phyloP scores from a whole-genome alignment of 2,113 vertebrate genomes.

The Dryoscopus gambensis region DNA sequence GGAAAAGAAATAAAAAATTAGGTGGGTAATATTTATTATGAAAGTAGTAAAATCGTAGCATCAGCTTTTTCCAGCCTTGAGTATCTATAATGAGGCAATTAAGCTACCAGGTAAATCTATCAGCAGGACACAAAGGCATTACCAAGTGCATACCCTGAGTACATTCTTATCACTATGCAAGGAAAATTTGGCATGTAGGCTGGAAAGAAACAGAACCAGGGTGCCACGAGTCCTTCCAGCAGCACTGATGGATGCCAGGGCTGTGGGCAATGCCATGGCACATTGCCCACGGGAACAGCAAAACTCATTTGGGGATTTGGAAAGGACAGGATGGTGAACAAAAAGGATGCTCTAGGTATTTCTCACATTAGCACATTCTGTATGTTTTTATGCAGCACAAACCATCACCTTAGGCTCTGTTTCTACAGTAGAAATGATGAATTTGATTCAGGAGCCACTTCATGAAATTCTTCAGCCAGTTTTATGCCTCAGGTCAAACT shows the following conservation, averaged over 20 bases:
- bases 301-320: neutral
- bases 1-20: neutral
- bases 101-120: neutral
- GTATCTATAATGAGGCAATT: neutral
- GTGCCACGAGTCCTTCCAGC: neutral
- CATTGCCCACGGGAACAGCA: neutral
- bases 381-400: neutral
- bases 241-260: neutral
- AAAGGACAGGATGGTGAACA: neutral
- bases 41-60: neutral
- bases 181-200: neutral
- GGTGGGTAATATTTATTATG: neutral
- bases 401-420: neutral
- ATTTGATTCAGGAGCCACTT: constrained; percentile 6
- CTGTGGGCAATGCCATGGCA: neutral
- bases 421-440: neutral
- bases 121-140: neutral
- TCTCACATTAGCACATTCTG: neutral
- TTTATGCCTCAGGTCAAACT: neutral
- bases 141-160: neutral
- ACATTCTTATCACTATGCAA: neutral
- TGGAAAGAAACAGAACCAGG: neutral
- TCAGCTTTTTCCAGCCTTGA: neutral
- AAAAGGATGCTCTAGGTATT: neutral
- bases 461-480: neutral